phyloP scores from a whole-genome alignment of 2,888 invertebrate species.

The Brachypalpus laphriformis region DNA sequence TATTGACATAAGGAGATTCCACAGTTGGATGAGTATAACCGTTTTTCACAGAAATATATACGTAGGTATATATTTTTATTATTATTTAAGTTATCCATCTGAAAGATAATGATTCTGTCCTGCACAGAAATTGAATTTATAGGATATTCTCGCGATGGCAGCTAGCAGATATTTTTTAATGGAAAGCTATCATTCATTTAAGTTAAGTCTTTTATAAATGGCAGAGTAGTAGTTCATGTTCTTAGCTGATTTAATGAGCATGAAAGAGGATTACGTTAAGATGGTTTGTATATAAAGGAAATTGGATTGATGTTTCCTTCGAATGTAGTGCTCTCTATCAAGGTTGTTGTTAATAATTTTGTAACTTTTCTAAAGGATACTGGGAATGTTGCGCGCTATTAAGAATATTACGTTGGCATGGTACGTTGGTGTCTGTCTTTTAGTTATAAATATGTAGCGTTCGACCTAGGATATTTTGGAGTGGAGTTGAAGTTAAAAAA shows the following conservation, averaged over 20 bases:
- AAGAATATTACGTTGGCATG: not conserved
- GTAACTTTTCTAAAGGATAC: not conserved
- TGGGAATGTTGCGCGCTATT: not conserved
- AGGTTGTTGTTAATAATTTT: not conserved
- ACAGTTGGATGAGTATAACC: conserved; percentile 11
- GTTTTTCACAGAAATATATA: not conserved
- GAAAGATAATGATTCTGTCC: conserved; percentile 52
- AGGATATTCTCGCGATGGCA: conserved; percentile 20
- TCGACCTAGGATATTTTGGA: too few relatives aligned
- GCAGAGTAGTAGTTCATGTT: conserved; percentile 44
- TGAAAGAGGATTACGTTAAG: conserved; percentile 58
- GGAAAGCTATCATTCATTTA: conserved; percentile 53
- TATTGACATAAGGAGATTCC: conserved; percentile 32
- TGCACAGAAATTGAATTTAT: conserved; percentile 40
- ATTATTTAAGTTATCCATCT: conserved; percentile 29
- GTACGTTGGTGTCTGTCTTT: too few relatives aligned
- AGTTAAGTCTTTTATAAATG: conserved; percentile 64
- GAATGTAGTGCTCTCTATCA: not conserved
- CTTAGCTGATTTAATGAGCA: conserved; percentile 59
- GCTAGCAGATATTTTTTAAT: conserved; percentile 43
- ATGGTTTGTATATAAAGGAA: not conserved
- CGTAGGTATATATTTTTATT: conserved; percentile 6
- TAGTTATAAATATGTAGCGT: too few relatives aligned
- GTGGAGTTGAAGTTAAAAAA: too few relatives aligned
- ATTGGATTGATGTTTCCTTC: not conserved